Conservation (phyloP, 2,113 vertebrate species). For the Halichoeres trimaculatus region DNA sequence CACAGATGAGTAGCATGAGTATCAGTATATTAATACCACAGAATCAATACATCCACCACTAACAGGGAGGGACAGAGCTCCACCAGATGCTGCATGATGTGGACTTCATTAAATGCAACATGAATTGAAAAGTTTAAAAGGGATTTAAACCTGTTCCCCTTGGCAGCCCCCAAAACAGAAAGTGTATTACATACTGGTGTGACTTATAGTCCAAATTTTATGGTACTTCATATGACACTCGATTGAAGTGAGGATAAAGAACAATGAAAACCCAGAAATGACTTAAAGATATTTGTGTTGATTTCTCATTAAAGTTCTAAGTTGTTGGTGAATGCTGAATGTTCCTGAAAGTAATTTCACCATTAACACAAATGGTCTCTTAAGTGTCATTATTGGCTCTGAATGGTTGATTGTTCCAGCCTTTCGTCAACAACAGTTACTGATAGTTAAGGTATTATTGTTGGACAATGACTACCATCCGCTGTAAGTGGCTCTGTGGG, state of each 20-base stretch:
- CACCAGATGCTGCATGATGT: no score
- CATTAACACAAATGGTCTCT: conserved; percentile 36
- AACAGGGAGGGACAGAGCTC: no score
- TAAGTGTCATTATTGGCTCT: conserved; percentile 23
- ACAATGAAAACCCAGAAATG: neutral
- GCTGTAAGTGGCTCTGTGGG: neutral
- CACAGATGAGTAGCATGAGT: no score
- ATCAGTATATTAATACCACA: no score
- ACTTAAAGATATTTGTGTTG: neutral
- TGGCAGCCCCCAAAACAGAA: no score
- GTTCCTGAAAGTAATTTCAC: conserved; percentile 13
- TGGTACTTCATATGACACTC: no score
- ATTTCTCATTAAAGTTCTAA: conserved; percentile 10
- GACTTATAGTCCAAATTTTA: no score
- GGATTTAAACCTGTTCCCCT: no score
- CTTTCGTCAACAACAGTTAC: conserved; percentile 22
- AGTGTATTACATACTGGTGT: no score
- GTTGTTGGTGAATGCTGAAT: conserved; percentile 22
- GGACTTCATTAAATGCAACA: no score
- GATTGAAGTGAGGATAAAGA: neutral
- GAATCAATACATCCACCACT: no score
- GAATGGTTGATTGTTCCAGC: conserved; percentile 8
- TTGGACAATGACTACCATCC: conserved; percentile 4
- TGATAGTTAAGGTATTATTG: conserved; percentile 39
- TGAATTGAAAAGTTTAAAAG: no score